Base-by-base conservation (phyloP, 2,888 invertebrate genomes). In the Fragum fragum region DNA sequence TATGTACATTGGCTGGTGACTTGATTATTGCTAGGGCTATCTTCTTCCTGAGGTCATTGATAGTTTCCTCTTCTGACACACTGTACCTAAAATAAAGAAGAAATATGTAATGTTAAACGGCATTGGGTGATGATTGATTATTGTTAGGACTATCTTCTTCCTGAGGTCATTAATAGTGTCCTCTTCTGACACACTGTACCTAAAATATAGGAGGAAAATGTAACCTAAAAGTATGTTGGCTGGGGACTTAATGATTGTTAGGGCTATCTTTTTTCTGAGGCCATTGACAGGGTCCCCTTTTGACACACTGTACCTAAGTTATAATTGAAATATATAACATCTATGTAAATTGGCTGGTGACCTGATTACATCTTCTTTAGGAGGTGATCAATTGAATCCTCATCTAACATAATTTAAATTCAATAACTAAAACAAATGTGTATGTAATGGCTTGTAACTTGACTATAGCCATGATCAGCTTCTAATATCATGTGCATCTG, bases 221-320 rank as follows among this genome's bases (percentile, higher is more conserved):
- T 47, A 47, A 47, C 84, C 88, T 16, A 91, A 68, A 73, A 89
- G 88, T 23, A 91, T 87, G 74, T 89, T 87, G n/a, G 55, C 55
- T 14, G 90, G 81, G 47, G 90, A 88, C 73, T 90, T 90, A 57
- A 90, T 79, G 26, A 91, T 87, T 18, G 88, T 88, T 14, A 87
- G 71, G 9, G 90, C 90, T 68, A 91, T 59, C 29, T 86, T 88
- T n/a, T 79, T 86, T 57, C 86, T 87, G 23, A 91, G 71, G 36
- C 87, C 87, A 66, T 79, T 74, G 6, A 85, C 87, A 21, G 83
- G 85, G 39, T 90, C 90, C 29, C 79, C 79, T 9, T 83, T 78
- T 29, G 79, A 83, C 36, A 90, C 32, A 7, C 82, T 84, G n/a
- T n/a, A n/a, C n/a, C n/a, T n/a, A n/a, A n/a, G n/a, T n/a, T n/a